Conservation (phyloP, 2,888 invertebrate genomes). For the Nomada goodeniana region DNA sequence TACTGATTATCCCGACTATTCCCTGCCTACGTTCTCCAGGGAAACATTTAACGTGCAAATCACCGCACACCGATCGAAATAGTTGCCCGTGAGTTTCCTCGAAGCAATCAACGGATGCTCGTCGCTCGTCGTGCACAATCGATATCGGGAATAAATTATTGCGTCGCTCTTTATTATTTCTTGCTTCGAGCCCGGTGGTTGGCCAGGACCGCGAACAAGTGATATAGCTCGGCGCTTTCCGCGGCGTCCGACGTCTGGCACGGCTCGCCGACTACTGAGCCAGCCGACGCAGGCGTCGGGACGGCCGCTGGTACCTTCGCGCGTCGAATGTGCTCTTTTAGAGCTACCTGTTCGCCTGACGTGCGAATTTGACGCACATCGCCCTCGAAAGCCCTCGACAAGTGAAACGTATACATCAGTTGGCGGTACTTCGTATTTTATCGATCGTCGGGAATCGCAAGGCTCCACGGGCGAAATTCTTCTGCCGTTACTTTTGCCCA, state of each 20-base stretch:
- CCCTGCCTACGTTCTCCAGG: neutral
- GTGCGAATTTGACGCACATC: neutral
- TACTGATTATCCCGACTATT: neutral
- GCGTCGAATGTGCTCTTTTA: neutral
- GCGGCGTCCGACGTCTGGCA: conserved; percentile 75
- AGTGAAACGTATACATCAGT: too few relatives aligned
- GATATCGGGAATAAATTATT: neutral
- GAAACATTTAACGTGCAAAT: neutral
- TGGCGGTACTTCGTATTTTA: too few relatives aligned
- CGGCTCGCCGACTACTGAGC: conserved; percentile 80
- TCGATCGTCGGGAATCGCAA: too few relatives aligned
- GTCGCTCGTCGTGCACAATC: neutral
- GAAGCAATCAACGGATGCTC: neutral
- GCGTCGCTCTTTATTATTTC: neutral
- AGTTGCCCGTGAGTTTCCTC: neutral
- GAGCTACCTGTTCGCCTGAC: conserved; percentile 9
- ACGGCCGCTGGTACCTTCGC: conserved; percentile 41
- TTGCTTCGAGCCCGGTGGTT: neutral
- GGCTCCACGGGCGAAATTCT: neutral
- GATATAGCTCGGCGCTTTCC: conserved; percentile 68
- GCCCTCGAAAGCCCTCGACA: too few relatives aligned
- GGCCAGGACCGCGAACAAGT: conserved; percentile 55
- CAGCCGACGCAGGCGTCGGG: conserved; percentile 77
- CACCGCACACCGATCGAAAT: neutral
- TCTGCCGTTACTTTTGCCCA: neutral